Evolutionary conservation across 2,113 vertebrate genomes (phyloP), one percentile per base, ranked within the genome.

Genomic region (Candoia aspera): DNA sequence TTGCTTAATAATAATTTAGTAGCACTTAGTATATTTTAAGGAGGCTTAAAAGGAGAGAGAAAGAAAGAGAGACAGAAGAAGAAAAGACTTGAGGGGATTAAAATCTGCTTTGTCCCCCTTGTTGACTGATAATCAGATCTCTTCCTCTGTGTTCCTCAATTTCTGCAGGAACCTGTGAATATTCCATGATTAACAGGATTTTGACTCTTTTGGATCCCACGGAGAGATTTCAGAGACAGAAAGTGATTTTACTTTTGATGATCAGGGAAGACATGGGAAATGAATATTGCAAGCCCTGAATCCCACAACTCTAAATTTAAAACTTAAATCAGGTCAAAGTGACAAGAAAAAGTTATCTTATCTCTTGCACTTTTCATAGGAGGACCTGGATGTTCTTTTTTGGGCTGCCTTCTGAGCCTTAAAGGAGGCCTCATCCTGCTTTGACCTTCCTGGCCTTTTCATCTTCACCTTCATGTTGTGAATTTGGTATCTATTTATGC

Each of bases 221-320:
- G 58, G 91, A 64, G 91, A 89, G 87, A 62, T 92, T 92, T 92
- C 87, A 55, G 87, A 92, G 58, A 26, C 84, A 91, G 86, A 83
- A 84, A 85, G 42, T 57, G 84, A 19, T 0, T 0, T 53, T 94
- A 91, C 42, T 93, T 95, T 49, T 33, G 88, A 95, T 53, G 58
- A 42, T 23, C 29, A 2, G 46, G n/a, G 23, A 73, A 62, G 24
- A 91, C 8, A 55, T 60, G 86, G 89, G 92, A 93, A 91, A 93
- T 91, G 49, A 90, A 88, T 94, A 91, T 89, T 94, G 90, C 64
- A 24, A 96, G 21, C 54, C 92, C 86, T 93, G 92, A 90, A 83
- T 90, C 89, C 89, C 64, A 87, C 4, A n/a, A 64, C 91, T 92
- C 91, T 92, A 89, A 90, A 92, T 92, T 91, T 92, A 94, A 95